Evolutionary conservation across 2,888 invertebrate genomes (phyloP), one percentile per base, ranked within the genome.

Genomic region (Smittia sp.): DNA sequence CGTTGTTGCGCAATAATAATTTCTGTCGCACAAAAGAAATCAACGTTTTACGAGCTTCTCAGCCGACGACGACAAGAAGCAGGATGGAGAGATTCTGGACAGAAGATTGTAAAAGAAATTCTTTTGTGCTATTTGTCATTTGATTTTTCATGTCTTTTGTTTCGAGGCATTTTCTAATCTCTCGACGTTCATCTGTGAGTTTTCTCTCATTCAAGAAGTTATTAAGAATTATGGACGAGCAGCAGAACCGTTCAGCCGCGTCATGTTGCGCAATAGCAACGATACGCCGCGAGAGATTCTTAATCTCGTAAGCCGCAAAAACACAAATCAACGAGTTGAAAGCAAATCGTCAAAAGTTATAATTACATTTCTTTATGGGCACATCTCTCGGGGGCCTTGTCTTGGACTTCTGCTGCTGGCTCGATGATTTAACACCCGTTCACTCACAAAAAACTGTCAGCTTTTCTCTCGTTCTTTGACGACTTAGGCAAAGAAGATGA

Each of bases 331-430:
- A 13, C 18, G 54, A 46, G 20, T 54, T 69, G 69, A 69, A 69
- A 69, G 69, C 52, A 69, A 69, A 69, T 69, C 41, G 54, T 69
- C 69, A 69, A 67, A 39, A 67, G 20, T 67, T 67, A 67, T 67
- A 67, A 67, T 67, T 67, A 67, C 67, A 67, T 67, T 67, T 67
- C 67, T 67, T 67, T 67, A 67, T 67, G 39, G 18, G 3, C 32
- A 32, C 15, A 62, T 11, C 25, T 3, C 13, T n/a, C n/a, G n/a
- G n/a, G 1, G 15, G 18, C 18, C 39, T 18, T 24, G 38, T 67
- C 22, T 67, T 7, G 22, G 22, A 58, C 9, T 20, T 20, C 27
- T 67, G 9, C 38, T 67, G 18, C 20, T 67, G 11, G 20, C 15
- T 20, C 18, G 69, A 69, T 69, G 69, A 25, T 69, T 54, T 52